phyloP scores from a whole-genome alignment of 2,888 invertebrate species.

The Schizaphis graminum region DNA sequence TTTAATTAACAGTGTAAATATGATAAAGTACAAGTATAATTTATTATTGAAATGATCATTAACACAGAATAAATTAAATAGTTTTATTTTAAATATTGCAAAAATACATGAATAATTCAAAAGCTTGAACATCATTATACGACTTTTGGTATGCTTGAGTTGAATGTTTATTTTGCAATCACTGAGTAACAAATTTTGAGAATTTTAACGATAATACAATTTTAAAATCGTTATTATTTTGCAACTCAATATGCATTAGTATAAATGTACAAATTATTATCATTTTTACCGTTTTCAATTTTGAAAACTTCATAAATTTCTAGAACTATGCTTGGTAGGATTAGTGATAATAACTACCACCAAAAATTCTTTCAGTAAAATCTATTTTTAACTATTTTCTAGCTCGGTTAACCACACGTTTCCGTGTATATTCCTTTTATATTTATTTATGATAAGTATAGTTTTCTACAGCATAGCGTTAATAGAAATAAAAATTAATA shows the following conservation, averaged over 20 bases:
- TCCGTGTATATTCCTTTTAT: not conserved
- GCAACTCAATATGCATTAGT: no score
- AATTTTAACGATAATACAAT: not conserved
- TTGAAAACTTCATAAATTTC: no score
- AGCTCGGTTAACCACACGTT: not conserved
- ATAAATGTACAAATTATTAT: no score
- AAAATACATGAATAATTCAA: not conserved
- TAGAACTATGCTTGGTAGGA: no score
- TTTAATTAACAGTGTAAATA: not conserved
- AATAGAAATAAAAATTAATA: not conserved
- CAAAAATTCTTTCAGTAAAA: no score
- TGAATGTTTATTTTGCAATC: not conserved
- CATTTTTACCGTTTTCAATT: no score
- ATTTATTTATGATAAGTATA: not conserved
- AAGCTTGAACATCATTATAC: not conserved
- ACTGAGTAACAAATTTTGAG: not conserved
- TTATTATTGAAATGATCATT: not conserved
- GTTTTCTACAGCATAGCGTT: not conserved
- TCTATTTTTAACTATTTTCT: not conserved
- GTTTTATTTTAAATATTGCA: not conserved
- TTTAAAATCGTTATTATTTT: not conserved
- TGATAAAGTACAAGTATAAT: not conserved
- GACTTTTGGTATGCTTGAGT: not conserved
- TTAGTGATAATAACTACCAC: no score
- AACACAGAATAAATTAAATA: not conserved